These are phyloP conservation scores for Chondrosia reniformis DNA, from an alignment of 37 sponge, comb jelly and placozoan genomes.

Conservation along the genomic window DNA sequence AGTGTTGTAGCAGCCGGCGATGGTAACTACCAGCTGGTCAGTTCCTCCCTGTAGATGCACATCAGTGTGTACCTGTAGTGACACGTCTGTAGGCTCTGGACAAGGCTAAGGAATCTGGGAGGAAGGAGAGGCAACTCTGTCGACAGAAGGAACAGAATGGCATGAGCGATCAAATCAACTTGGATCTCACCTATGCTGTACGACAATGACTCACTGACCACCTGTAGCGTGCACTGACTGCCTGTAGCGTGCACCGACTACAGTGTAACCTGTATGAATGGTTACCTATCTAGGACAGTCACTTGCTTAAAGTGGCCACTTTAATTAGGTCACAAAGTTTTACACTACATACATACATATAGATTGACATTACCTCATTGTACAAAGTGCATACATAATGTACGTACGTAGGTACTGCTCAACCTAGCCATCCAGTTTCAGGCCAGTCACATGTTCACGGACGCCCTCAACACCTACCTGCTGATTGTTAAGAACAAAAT, in stretches of 20 bases:
- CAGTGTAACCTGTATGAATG: too few species aligned
- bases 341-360: not conserved
- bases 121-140: conserved; percentile 88
- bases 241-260: too few species aligned
- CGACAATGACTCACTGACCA: not conserved
- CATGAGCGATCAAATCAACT: conserved; percentile 70
- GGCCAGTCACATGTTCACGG: conserved; percentile 66
- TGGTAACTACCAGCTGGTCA: conserved; percentile 73
- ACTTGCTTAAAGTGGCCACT: too few species aligned
- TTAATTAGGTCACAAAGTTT: too few species aligned
- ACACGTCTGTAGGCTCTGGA: conserved; percentile 72
- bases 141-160: conserved; percentile 74
- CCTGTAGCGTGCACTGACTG: too few species aligned
- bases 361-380: not conserved
- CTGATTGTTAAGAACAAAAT: conserved; percentile 96
- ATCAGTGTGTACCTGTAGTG: not conserved
- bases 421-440: conserved; percentile 89
- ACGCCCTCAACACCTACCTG: conserved; percentile 91
- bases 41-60: conserved; percentile 8
- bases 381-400: not conserved
- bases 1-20: conserved; percentile 64
- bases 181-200: conserved; percentile 91
- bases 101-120: conserved; percentile 88
- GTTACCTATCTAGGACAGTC: too few species aligned
- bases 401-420: conserved; percentile 71